A percentile compares a stretch with the other conserved stretches of the same genome.
Evolutionary conservation across 64 coral and sea anemone species (phyloP).

Genomic region (Cladopsammia gracilis): DNA sequence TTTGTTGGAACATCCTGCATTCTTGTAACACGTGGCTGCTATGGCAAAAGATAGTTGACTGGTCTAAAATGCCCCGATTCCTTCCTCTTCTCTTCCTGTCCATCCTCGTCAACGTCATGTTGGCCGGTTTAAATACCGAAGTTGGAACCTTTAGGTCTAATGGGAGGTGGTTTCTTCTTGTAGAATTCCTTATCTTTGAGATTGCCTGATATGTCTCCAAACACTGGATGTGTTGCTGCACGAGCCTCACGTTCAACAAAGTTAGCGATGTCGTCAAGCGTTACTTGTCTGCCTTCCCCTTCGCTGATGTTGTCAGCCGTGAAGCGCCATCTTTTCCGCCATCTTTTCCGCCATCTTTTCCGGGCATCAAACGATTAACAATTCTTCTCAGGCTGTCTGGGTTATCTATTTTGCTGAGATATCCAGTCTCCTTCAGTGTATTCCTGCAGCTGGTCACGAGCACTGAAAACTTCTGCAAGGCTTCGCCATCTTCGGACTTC

Average conservation of each 20-base stretch:
- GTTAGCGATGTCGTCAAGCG: background rate
- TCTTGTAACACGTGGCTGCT: background rate
- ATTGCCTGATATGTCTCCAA: slow-evolving; percentile 35
- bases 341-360: no score
- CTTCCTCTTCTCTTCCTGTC: background rate
- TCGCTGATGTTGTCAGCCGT: slow-evolving; percentile 31
- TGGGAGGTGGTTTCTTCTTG: background rate
- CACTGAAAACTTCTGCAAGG: slow-evolving; percentile 47
- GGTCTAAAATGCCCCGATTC: background rate
- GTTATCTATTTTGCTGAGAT: slow-evolving; percentile 57
- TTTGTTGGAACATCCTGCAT: background rate
- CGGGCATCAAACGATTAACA: slow-evolving; percentile 36
- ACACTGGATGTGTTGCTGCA: slow-evolving; percentile 49
- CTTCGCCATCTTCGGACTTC: slow-evolving; percentile 46
- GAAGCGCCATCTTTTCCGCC: slow-evolving; percentile 27
- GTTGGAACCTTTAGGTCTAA: background rate
- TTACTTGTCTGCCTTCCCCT: slow-evolving; percentile 40
- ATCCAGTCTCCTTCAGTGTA: slow-evolving; percentile 44
- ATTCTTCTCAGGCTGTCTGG: slow-evolving; percentile 67
- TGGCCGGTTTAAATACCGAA: background rate
- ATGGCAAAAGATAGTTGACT: background rate
- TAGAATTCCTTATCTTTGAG: background rate
- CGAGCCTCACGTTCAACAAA: slow-evolving; percentile 47
- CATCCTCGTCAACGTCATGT: background rate
- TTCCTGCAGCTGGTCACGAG: slow-evolving; percentile 55